Conservation (phyloP, 2,113 vertebrate genomes). For the Corythoichthys intestinalis region DNA sequence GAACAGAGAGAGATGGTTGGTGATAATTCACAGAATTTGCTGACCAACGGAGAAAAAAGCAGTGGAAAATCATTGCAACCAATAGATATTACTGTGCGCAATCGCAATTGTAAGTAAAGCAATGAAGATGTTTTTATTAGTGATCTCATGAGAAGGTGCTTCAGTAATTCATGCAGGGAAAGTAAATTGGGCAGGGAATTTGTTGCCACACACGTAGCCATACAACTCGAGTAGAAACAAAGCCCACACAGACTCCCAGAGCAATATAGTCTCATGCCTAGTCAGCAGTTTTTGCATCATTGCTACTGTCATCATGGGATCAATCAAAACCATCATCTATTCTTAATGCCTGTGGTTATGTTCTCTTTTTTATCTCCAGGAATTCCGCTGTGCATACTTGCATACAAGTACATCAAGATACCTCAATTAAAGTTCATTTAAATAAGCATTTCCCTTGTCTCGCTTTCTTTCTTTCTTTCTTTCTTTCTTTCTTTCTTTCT, state of each 20-base stretch:
- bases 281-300: background rate
- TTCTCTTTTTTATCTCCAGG: background rate
- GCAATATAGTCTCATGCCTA: slow-evolving; percentile 1
- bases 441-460: no score
- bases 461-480: no score
- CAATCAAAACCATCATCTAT: slow-evolving; percentile 1
- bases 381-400: background rate
- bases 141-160: background rate
- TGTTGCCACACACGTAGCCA: background rate
- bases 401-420: background rate
- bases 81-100: background rate
- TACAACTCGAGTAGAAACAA: background rate
- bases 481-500: no score
- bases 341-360: background rate
- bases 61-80: background rate
- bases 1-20: background rate
- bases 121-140: background rate
- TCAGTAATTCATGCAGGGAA: background rate
- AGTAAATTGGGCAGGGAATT: background rate
- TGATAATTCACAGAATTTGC: background rate
- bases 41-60: background rate
- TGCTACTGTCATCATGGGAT: background rate
- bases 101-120: background rate
- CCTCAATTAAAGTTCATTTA: background rate
- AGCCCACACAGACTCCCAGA: background rate